phyloP scores from a whole-genome alignment of 2,113 vertebrate genomes.

The Pelecanus crispus region DNA sequence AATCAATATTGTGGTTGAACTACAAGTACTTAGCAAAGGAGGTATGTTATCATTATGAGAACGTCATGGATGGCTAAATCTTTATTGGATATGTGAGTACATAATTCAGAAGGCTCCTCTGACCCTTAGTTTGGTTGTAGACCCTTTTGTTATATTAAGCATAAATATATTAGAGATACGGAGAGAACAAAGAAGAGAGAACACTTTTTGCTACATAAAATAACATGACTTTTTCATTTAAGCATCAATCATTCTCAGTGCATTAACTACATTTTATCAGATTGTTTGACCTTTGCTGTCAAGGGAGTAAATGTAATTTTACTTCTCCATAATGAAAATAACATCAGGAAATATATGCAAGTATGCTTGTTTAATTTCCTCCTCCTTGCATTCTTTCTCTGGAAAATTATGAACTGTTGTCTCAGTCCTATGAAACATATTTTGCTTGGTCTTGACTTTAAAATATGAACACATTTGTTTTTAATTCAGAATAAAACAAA shows the following conservation, averaged over 20 bases:
- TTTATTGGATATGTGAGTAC: background rate
- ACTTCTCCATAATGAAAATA: conserved; percentile 62
- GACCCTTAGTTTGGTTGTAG: background rate
- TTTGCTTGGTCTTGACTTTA: conserved; percentile 4
- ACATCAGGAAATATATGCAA: conserved; percentile 57
- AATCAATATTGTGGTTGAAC: background rate
- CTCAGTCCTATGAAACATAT: background rate
- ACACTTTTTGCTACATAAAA: background rate
- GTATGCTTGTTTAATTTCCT: conserved; percentile 69
- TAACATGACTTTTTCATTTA: conserved; percentile 15
- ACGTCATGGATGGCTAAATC: background rate
- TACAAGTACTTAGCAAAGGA: background rate
- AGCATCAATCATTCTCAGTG: conserved; percentile 33
- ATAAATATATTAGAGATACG: background rate
- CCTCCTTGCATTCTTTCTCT: conserved; percentile 39
- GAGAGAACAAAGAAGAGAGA: background rate
- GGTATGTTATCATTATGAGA: background rate
- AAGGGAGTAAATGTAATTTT: conserved; percentile 60
- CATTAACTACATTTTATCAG: conserved; percentile 50
- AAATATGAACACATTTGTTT: conserved; percentile 1
- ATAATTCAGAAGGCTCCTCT: background rate
- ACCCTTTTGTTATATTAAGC: background rate
- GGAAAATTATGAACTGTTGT: conserved; percentile 59
- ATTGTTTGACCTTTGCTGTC: conserved; percentile 57
- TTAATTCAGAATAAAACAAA: conserved; percentile 15